Percentiles rank a stretch among this genome's conserved stretches.
Evolutionary conservation across 2,888 invertebrate genomes (phyloP).

Genomic region (Synanthedon formicaeformis): DNA sequence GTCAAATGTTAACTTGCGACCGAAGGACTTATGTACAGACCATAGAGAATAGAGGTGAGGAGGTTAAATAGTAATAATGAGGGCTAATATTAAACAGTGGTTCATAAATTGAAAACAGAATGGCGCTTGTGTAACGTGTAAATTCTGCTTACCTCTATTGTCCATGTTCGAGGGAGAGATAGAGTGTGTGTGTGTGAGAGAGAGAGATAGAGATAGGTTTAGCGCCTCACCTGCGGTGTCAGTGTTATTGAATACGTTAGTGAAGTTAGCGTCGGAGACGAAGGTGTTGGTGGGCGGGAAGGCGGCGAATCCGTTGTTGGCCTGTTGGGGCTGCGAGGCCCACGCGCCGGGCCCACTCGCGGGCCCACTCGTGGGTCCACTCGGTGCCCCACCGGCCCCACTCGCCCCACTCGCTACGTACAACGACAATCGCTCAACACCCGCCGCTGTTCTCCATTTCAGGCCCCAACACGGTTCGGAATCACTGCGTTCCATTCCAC

Average conservation of each 20-base stretch:
- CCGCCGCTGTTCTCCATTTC: neutral
- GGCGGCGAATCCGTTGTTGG: conserved; percentile 40
- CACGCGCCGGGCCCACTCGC: conserved; percentile 10
- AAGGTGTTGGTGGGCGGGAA: conserved; percentile 65
- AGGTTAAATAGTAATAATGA: too few relatives aligned
- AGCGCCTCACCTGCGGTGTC: conserved; percentile 74
- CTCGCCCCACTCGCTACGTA: too few relatives aligned
- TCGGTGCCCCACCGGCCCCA: neutral
- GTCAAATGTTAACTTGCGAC: too few relatives aligned
- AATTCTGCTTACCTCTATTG: too few relatives aligned
- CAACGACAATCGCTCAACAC: neutral
- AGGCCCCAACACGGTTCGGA: neutral
- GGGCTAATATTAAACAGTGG: too few relatives aligned
- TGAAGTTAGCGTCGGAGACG: conserved; percentile 89
- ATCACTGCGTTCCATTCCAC: too few relatives aligned
- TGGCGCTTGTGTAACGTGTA: too few relatives aligned
- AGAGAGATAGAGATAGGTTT: conserved; percentile 1
- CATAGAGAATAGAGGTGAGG: too few relatives aligned
- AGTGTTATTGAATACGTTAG: conserved; percentile 86
- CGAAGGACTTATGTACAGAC: too few relatives aligned
- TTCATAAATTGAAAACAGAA: too few relatives aligned
- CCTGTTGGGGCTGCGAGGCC: conserved; percentile 28
- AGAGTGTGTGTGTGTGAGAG: too few relatives aligned
- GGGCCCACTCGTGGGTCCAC: conserved; percentile 2
- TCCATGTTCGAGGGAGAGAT: too few relatives aligned